These are phyloP conservation scores for Siniperca obscura DNA, from an alignment of 2,797 vertebrate species.

Conservation along the genomic window DNA sequence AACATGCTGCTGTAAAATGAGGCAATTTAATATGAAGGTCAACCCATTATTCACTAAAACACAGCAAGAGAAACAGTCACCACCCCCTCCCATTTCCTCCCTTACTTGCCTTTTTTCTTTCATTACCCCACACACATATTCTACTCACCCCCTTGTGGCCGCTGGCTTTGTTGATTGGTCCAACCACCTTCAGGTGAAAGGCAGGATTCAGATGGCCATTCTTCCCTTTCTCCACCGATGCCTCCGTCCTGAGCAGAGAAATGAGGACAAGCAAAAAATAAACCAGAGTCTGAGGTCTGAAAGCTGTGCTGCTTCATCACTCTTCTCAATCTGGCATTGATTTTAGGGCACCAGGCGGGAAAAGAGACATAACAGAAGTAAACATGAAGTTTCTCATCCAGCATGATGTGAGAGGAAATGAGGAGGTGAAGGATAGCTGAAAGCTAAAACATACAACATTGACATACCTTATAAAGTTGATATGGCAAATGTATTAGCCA, in stretches of 20 bases:
- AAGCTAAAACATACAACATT: neutral
- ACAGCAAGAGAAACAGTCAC: constrained; percentile 20
- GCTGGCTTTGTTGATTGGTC: constrained; percentile 79
- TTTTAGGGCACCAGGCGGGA: constrained; percentile 20
- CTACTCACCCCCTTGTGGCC: constrained; percentile 82
- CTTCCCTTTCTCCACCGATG: constrained; percentile 73
- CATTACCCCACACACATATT: constrained; percentile 10
- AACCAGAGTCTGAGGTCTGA: constrained; percentile 4
- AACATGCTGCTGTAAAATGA: constrained; percentile 50
- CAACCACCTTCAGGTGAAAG: constrained; percentile 88
- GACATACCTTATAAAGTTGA: neutral
- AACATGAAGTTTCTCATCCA: constrained; percentile 31
- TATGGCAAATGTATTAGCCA: neutral
- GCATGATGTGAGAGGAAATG: constrained; percentile 34
- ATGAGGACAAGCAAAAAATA: constrained; percentile 47
- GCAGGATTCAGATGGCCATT: constrained; percentile 86
- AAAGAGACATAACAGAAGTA: constrained; percentile 16
- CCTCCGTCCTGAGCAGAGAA: constrained; percentile 70
- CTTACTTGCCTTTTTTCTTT: neutral
- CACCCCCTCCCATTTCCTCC: neutral
- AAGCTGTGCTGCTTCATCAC: constrained; percentile 19
- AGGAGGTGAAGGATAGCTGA: constrained; percentile 9
- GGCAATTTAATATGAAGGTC: constrained; percentile 55
- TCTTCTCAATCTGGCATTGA: constrained; percentile 28
- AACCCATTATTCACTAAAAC: constrained; percentile 47